Percentiles rank a stretch among this genome's conserved stretches.
These are phyloP conservation scores for Serilophus lunatus DNA, from an alignment of 2,113 vertebrate genomes.

Conservation along the genomic window DNA sequence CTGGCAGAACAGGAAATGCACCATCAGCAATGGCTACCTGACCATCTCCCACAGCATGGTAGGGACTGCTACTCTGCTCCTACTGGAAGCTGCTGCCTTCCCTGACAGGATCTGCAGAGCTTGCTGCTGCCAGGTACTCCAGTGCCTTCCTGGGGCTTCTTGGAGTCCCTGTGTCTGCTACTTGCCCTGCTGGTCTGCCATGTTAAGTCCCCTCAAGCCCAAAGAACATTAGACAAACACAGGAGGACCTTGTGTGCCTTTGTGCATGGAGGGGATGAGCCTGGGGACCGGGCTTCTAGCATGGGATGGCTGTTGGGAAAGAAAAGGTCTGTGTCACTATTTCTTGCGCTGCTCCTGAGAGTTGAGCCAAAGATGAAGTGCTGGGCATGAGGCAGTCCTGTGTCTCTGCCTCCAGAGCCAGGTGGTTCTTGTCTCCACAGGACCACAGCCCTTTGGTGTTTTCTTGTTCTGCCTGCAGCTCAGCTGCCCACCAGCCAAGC, in stretches of 20 bases:
- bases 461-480: slow-evolving; percentile 27
- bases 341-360: neutral
- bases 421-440: neutral
- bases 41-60: slow-evolving; percentile 76
- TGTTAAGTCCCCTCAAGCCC: neutral
- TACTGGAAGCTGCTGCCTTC: neutral
- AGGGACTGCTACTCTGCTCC: neutral
- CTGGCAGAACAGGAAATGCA: slow-evolving; percentile 78
- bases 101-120: neutral
- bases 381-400: neutral
- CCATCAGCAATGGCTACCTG: slow-evolving; percentile 73
- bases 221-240: neutral
- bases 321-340: neutral
- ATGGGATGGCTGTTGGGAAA: neutral
- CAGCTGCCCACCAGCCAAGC: slow-evolving; percentile 65
- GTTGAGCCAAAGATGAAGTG: neutral
- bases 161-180: neutral
- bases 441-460: neutral
- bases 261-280: neutral
- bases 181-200: neutral
- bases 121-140: neutral
- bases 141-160: neutral
- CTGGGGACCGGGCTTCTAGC: neutral
- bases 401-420: neutral
- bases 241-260: neutral